phyloP scores from a whole-genome alignment of 1,140 invertebrate genomes.

The Panonychus citri region DNA sequence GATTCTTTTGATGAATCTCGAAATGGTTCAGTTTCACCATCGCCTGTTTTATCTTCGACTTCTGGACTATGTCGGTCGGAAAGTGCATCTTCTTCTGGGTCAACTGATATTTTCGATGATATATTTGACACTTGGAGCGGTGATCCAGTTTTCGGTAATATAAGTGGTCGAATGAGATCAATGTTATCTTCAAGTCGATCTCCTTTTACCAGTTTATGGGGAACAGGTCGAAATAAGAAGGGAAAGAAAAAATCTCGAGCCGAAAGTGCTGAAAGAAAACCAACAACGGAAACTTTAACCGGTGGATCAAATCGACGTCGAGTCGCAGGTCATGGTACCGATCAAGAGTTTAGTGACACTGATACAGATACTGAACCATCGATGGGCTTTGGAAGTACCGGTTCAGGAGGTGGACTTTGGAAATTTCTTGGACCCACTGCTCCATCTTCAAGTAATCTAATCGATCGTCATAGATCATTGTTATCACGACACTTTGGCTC shows the following conservation, averaged over 20 bases:
- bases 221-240: not conserved
- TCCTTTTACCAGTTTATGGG: constrained; percentile 1
- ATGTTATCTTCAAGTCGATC: constrained; percentile 3
- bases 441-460: not conserved
- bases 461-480: not conserved
- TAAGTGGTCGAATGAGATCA: not conserved
- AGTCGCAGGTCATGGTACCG: not conserved
- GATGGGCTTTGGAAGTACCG: not conserved
- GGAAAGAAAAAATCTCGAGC: not conserved
- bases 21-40: not conserved
- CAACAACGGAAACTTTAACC: not conserved
- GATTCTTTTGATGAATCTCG: not conserved
- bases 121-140: constrained; percentile 18
- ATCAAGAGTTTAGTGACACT: constrained; percentile 2
- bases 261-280: constrained; percentile 9
- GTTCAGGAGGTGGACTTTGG: constrained; percentile 4
- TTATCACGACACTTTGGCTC: constrained; percentile 6
- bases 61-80: constrained; percentile 10
- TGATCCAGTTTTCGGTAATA: constrained; percentile 14
- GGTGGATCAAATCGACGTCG: not conserved
- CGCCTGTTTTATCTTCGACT: not conserved
- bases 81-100: constrained; percentile 16
- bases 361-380: constrained; percentile 4
- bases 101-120: constrained; percentile 18
- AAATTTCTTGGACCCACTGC: constrained; percentile 4